Percentiles rank a stretch among this genome's conserved stretches.
Evolutionary conservation across 2,888 invertebrate genomes (phyloP).

Genomic region (Phragmatobia fuliginosa): DNA sequence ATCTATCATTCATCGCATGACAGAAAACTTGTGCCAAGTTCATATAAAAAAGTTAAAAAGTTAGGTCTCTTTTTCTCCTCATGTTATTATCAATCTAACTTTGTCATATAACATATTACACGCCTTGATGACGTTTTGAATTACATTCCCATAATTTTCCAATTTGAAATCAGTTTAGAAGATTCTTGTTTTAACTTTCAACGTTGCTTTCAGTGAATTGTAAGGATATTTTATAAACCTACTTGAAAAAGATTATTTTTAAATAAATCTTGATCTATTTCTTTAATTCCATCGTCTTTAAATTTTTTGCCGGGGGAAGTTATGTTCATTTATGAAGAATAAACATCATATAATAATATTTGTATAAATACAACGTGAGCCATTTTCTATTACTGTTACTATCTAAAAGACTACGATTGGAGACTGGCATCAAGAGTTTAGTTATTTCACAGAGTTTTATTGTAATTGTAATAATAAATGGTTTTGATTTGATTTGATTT

Average conservation of each 20-base stretch:
- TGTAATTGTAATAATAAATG: too few relatives aligned
- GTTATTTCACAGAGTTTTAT: not conserved
- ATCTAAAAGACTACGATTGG: not conserved
- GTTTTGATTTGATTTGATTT: too few relatives aligned
- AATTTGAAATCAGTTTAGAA: not conserved
- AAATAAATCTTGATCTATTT: too few relatives aligned
- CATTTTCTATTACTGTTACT: too few relatives aligned
- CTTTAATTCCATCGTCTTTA: too few relatives aligned
- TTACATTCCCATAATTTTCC: not conserved
- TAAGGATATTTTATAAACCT: not conserved
- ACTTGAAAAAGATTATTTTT: too few relatives aligned
- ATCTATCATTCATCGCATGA: slow-evolving; percentile 5
- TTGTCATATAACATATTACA: not conserved
- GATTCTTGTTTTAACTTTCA: not conserved
- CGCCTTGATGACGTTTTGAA: not conserved
- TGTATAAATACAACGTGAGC: not conserved
- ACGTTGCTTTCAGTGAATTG: not conserved
- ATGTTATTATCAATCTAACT: slow-evolving; percentile 12
- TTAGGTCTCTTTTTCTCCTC: not conserved
- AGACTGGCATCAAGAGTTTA: not conserved
- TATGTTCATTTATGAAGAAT: not conserved
- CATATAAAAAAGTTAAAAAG: slow-evolving; percentile 9
- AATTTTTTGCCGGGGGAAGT: too few relatives aligned
- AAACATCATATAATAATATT: not conserved
- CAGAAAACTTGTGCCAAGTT: slow-evolving; percentile 6